These are phyloP conservation scores for Cryptophagus acutangulus DNA, from an alignment of 2,888 invertebrate species.

Conservation along the genomic window DNA sequence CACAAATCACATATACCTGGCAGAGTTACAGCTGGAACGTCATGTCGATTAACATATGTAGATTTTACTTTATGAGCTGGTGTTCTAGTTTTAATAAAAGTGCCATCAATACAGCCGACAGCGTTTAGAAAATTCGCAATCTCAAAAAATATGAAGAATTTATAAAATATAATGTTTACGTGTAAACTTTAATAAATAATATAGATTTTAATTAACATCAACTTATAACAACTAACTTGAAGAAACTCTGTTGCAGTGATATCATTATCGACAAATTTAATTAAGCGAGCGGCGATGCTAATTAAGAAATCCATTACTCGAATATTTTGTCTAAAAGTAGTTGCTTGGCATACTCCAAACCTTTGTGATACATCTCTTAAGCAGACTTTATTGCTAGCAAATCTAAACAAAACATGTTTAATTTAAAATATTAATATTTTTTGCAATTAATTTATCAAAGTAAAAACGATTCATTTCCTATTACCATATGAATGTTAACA, in stretches of 20 bases:
- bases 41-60: slow-evolving; percentile 36
- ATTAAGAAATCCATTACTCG: slow-evolving; percentile 1
- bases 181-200: too few relatives aligned
- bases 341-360: background rate
- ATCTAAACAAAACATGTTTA: background rate
- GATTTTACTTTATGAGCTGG: slow-evolving; percentile 35
- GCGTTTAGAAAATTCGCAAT: slow-evolving; percentile 21
- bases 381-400: slow-evolving; percentile 1
- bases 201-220: too few relatives aligned
- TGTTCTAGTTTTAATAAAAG: slow-evolving; percentile 27
- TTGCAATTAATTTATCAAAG: background rate
- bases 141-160: slow-evolving; percentile 16
- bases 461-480: too few relatives aligned
- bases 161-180: too few relatives aligned
- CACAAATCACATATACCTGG: slow-evolving; percentile 38
- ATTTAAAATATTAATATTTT: background rate
- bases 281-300: background rate
- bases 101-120: slow-evolving; percentile 28
- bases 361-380: background rate
- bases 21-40: slow-evolving; percentile 28
- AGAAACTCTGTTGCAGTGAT: background rate
- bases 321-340: background rate
- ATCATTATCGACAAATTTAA: background rate
- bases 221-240: too few relatives aligned
- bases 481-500: background rate